These are phyloP conservation scores for Pterois miles DNA, from an alignment of 2,797 vertebrate genomes.

Conservation along the genomic window DNA sequence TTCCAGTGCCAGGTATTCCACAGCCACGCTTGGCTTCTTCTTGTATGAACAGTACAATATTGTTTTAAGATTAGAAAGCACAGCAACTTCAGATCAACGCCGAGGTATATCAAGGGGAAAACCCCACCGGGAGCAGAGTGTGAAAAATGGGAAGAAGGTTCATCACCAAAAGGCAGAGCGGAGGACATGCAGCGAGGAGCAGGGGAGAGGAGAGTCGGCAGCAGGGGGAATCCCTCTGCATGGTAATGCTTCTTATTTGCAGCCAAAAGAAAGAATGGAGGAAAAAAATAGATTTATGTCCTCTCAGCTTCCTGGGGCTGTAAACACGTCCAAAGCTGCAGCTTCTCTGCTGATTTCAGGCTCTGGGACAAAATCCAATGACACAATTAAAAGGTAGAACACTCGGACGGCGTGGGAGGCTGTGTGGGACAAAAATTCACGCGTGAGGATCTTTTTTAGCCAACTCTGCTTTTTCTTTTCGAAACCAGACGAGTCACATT, in stretches of 20 bases:
- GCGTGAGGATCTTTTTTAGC: conserved; percentile 86
- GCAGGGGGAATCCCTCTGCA: conserved; percentile 89
- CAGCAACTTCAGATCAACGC: conserved; percentile 52
- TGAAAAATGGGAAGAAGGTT: conserved; percentile 79
- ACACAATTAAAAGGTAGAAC: conserved; percentile 83
- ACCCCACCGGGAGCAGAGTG: conserved; percentile 66
- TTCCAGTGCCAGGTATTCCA: neutral
- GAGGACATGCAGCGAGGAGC: conserved; percentile 81
- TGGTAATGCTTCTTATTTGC: conserved; percentile 91
- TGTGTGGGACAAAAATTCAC: conserved; percentile 88
- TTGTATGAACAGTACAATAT: neutral
- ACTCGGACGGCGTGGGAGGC: conserved; percentile 89
- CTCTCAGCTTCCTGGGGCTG: conserved; percentile 85
- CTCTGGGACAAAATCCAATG: conserved; percentile 78
- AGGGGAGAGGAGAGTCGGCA: conserved; percentile 72
- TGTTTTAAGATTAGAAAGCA: conserved; percentile 18
- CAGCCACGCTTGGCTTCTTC: neutral
- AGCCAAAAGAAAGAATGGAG: conserved; percentile 74
- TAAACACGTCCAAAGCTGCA: conserved; percentile 89
- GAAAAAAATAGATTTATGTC: conserved; percentile 89
- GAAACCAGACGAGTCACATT: conserved; percentile 43
- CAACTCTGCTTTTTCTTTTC: conserved; percentile 67
- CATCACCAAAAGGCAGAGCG: conserved; percentile 85
- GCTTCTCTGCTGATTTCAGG: conserved; percentile 68
- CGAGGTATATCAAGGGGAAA: conserved; percentile 49